Base-by-base conservation (phyloP, 2,888 invertebrate genomes). In the Chymomyza fuscimana region DNA sequence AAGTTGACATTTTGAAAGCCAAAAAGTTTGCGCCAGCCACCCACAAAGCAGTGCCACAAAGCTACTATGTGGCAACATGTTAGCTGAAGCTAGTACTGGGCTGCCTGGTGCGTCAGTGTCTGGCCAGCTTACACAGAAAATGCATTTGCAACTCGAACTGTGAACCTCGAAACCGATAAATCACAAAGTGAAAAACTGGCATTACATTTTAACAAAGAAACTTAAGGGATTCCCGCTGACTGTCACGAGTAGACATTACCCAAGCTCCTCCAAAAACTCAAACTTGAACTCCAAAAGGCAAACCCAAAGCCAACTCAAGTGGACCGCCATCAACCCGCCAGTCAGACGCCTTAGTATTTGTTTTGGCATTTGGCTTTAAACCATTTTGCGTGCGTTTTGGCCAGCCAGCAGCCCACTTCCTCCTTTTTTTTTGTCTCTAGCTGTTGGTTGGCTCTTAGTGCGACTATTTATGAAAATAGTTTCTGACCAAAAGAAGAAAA, bases 151-250 rank as follows among this genome's bases (percentile, higher is more conserved):
- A 80, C 86, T 85, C 81, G 87, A 85, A 85, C 85, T 87, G 80
- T 87, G 87, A 87, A 83, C 85, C 85, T 79, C 86, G 77, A 79
- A 86, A 86, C 89, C 88, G 80, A 88, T 88, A 89, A 89, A 89
- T 89, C 88, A 89, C 87, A 86, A 82, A 82, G 86, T 87, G 89
- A 80, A 88, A 87, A 89, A 87, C 87, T 81, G 82, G 86, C 80
- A 89, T 87, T 87, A 84, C 78, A 83, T 78, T 82, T 68, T 74
- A 81, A 83, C 76, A 87, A 86, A 76, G 82, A 77, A 84, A 82
- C 85, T 84, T 86, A 84, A 88, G 81, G 89, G 82, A 86, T 85
- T 87, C 86, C 74, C 77, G 79, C 77, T 79, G 86, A 69, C 75
- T 76, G 74, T 78, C 74, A 69, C 56, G 65, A 56, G 58, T 58